A percentile compares a stretch with the other conserved stretches of the same genome.
These are phyloP conservation scores for Scylla paramamosain DNA, from an alignment of 1,140 invertebrate species.

Conservation along the genomic window DNA sequence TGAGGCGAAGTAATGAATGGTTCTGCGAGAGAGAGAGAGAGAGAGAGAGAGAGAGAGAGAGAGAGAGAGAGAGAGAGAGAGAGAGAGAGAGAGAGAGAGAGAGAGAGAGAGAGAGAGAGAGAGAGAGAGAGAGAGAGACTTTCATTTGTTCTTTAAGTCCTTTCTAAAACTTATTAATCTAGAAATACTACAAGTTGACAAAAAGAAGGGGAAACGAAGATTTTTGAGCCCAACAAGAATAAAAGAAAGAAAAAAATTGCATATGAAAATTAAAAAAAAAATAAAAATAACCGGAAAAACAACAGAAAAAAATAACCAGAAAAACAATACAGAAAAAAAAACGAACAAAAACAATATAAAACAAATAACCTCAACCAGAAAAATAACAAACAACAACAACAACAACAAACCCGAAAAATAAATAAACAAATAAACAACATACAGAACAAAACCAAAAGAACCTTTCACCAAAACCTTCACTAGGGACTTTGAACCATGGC, in stretches of 20 bases:
- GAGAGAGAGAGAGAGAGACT: background rate
- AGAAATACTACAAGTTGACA: too few relatives aligned
- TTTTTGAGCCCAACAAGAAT: background rate
- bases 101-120: slow-evolving; percentile 28
- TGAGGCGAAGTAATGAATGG: slow-evolving; percentile 39
- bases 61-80: slow-evolving; percentile 34
- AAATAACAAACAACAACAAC: background rate
- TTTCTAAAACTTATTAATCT: too few relatives aligned
- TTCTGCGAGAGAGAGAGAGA: slow-evolving; percentile 21
- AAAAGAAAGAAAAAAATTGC: background rate
- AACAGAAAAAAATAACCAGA: background rate
- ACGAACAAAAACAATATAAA: background rate
- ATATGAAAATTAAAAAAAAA: background rate
- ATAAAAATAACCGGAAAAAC: background rate
- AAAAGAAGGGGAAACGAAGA: background rate
- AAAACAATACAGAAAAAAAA: background rate
- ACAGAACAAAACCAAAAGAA: background rate
- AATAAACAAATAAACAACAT: background rate
- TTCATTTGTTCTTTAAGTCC: too few relatives aligned
- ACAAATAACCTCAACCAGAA: background rate
- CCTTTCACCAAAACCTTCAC: too few relatives aligned
- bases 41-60: slow-evolving; percentile 32
- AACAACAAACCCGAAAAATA: background rate
- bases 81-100: too few relatives aligned
- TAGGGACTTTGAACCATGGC: too few relatives aligned